Evolutionary conservation across 2,113 vertebrate species (phyloP), one percentile per base, ranked within the genome.

Genomic region (Clarias batrachus): DNA sequence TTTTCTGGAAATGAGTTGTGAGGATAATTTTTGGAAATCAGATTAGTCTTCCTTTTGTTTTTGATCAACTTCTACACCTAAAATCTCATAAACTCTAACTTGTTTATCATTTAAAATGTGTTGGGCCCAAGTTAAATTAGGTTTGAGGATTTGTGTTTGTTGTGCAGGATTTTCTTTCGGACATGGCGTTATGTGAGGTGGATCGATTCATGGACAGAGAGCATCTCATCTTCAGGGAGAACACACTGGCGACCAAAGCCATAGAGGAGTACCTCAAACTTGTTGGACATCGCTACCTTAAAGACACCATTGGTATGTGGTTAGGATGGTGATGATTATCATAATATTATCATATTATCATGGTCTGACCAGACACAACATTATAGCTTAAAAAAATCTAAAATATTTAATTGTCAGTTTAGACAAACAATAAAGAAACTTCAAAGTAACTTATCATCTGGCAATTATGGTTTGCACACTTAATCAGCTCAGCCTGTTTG

Each of bases 231-330:
- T 98, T 99, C 93, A 96, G 98, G 83, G 98, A 99, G 92, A 99
- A 99, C 95, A 99, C 98, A 17, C 96, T 99, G 65, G 98, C 98
- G 91, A 99, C 98, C 70, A 99, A 99, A 96, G 98, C 98, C 92
- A 98, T 99, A 94, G 98, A 99, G 93, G 98, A 99, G 95, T 99
- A 98, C 90, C 97, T 99, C 95, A 98, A 99, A 93, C 95, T 99
- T 93, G 98, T 99, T 59, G 98, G 98, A 92, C 97, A 99, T 95
- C 95, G 97, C 95, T 99, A 99, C 96, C 98, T 99, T 95, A 98
- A 99, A 95, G 97, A 99, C 13, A 97, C 97, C 90, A 98, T 99
- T 52, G 98, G 98, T 99, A 91, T 93, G 94, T 77, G 33, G 7
- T 25, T 33, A 52, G 57, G 23, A 6, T 59, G 30, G 3, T 37